Evolutionary conservation across 2,113 vertebrate species (phyloP), one percentile per base, ranked within the genome.

Genomic region (Phalacrocorax brasilianus): DNA sequence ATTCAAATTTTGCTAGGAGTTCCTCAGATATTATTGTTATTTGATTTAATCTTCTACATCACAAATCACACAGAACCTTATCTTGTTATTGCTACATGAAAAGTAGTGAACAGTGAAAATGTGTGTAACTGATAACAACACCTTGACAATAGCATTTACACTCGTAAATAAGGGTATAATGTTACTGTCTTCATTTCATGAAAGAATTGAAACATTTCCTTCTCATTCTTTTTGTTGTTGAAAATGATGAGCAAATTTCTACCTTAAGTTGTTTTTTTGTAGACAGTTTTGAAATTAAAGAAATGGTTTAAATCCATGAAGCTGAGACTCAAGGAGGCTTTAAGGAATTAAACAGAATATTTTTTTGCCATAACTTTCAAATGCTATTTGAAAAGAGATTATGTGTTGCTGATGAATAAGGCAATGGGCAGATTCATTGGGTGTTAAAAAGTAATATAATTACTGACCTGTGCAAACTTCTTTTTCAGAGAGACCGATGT

Each of bases 401-500:
- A 9, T 53, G 10, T 22, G 9, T 10, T 66, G 10, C 53, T 73
- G 38, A 55, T 35, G 32, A 89, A 58, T 44, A 44, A 87, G 11
- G 5, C 3, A 90, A 61, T 10, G 13, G 26, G 8, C 5, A 78
- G 30, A 77, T 47, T 61, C 2, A n/a, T 14, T 18, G 0, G 0
- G 2, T 62, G 4, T 67, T 89, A 63, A 7, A 8, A 50, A 63
- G 16, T 56, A 42, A n/a, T 35, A 42, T 12, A 3, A 40, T 35
- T 72, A 72, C 10, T 50, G 13, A 33, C 4, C 35, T 58, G 8
- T 58, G 8, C 18, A 91, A 94, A 59, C 14, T 19, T 32, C 8
- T 58, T 76, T 73, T 76, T 33, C n/a, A 22, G 42, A 23, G 77
- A 55, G 38, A 73, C 59, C 40, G 4, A 58, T 26, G 8, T 6